Conservation (phyloP, 1,140 invertebrate species). For the Acromyrmex charruanus region DNA sequence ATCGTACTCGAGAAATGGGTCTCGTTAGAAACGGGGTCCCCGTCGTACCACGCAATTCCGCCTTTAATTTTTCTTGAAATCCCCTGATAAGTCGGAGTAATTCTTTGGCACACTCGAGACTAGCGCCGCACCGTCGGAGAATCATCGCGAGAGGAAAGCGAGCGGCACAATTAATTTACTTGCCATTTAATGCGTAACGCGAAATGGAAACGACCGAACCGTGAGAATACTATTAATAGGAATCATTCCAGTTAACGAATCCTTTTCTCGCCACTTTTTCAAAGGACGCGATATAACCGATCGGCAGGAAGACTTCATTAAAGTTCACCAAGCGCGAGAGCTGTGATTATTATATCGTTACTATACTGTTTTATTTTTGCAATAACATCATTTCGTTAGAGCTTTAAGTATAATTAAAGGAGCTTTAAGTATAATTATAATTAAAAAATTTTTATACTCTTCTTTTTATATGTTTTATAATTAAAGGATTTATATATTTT, state of each 20-base stretch:
- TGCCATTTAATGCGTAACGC: conserved; percentile 45
- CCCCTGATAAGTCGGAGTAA: conserved; percentile 59
- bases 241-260: conserved; percentile 53
- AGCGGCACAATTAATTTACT: conserved; percentile 59
- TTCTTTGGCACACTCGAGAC: conserved; percentile 40
- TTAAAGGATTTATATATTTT: not conserved
- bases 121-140: conserved; percentile 21
- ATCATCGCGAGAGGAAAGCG: conserved; percentile 25
- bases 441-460: no score
- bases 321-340: not conserved
- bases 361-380: not conserved
- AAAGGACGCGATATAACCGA: conserved; percentile 12
- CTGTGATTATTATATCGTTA: not conserved
- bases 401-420: not conserved
- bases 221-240: conserved; percentile 41
- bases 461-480: no score
- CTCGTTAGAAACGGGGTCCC: conserved; percentile 62
- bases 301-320: not conserved
- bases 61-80: conserved; percentile 56
- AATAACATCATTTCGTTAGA: not conserved
- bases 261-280: conserved; percentile 6
- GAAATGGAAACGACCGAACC: conserved; percentile 44
- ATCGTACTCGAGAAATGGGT: conserved; percentile 58
- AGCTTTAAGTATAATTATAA: not conserved
- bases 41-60: conserved; percentile 16